Conservation (phyloP, 1,140 invertebrate species). For the Scaptomyza hsui region DNA sequence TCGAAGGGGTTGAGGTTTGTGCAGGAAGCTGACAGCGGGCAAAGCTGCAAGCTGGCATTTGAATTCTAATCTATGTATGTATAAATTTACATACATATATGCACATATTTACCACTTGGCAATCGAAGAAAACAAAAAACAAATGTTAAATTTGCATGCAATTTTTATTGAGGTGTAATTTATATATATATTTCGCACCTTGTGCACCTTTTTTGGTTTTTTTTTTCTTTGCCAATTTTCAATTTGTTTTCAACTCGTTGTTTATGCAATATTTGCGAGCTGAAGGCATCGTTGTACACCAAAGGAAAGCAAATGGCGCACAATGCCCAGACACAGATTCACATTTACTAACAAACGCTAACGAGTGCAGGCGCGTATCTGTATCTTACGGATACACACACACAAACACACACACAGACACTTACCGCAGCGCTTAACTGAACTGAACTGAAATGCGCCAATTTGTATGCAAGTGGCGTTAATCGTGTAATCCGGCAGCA, state of each 20-base stretch:
- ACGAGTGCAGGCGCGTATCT: conserved; percentile 71
- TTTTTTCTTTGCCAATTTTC: conserved; percentile 35
- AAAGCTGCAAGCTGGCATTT: conserved; percentile 3
- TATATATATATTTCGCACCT: conserved; percentile 66
- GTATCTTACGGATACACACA: conserved; percentile 59
- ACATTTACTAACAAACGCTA: conserved; percentile 41
- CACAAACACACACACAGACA: conserved; percentile 1
- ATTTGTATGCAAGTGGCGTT: conserved; percentile 81
- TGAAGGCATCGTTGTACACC: conserved; percentile 21
- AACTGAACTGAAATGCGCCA: conserved; percentile 68
- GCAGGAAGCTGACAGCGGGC: conserved; percentile 40
- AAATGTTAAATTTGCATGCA: conserved; percentile 62
- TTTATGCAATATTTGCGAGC: conserved; percentile 68
- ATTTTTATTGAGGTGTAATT: conserved; percentile 68
- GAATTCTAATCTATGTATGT: conserved; percentile 12
- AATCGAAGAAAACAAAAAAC: conserved; percentile 18
- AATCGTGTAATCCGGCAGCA: conserved; percentile 78
- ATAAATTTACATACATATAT: background rate
- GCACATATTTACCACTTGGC: conserved; percentile 19
- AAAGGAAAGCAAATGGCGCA: conserved; percentile 52
- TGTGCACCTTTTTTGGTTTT: conserved; percentile 17
- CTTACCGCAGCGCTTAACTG: background rate
- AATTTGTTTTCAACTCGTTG: conserved; percentile 59
- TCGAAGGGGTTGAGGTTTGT: conserved; percentile 10
- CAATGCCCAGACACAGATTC: conserved; percentile 15